A percentile compares a stretch with the other conserved stretches of the same genome.
Evolutionary conservation across 2,888 invertebrate genomes (phyloP).

Genomic region (Rosalia funebris): DNA sequence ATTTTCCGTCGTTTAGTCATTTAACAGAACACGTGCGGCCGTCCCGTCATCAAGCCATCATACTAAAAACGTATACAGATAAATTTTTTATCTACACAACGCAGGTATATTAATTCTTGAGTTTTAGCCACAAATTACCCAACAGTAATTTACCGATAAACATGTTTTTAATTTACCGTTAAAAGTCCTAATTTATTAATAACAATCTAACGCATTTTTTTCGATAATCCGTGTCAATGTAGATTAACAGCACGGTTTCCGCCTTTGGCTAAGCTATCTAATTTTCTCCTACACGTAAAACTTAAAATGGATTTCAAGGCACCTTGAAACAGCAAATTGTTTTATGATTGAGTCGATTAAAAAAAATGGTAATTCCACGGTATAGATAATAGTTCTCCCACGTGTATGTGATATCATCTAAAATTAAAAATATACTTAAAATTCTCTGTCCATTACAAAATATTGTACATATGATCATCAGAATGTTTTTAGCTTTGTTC

Average conservation of each 20-base stretch:
- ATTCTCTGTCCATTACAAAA: too few species aligned
- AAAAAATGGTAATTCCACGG: too few species aligned
- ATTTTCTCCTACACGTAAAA: slow-evolving; percentile 4
- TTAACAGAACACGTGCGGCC: slow-evolving; percentile 6
- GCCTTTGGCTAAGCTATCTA: slow-evolving; percentile 7
- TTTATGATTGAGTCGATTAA: too few species aligned
- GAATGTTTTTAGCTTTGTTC: too few species aligned
- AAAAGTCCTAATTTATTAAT: slow-evolving; percentile 16
- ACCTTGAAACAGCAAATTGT: background rate
- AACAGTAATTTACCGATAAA: slow-evolving; percentile 14
- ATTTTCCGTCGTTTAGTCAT: slow-evolving; percentile 22
- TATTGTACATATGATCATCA: too few species aligned
- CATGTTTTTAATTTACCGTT: slow-evolving; percentile 15
- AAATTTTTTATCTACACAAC: slow-evolving; percentile 2
- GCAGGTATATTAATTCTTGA: slow-evolving; percentile 14
- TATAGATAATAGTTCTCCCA: too few species aligned
- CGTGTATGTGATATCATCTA: too few species aligned
- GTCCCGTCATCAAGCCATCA: slow-evolving; percentile 7
- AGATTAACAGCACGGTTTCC: slow-evolving; percentile 8
- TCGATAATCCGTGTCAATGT: slow-evolving; percentile 6
- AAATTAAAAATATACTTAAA: too few species aligned
- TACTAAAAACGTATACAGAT: slow-evolving; percentile 1
- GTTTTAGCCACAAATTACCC: slow-evolving; percentile 8
- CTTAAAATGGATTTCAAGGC: background rate
- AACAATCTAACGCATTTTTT: slow-evolving; percentile 15